Base-by-base conservation (phyloP, 2,797 vertebrate genomes). In the Pangasius larnaudii region DNA sequence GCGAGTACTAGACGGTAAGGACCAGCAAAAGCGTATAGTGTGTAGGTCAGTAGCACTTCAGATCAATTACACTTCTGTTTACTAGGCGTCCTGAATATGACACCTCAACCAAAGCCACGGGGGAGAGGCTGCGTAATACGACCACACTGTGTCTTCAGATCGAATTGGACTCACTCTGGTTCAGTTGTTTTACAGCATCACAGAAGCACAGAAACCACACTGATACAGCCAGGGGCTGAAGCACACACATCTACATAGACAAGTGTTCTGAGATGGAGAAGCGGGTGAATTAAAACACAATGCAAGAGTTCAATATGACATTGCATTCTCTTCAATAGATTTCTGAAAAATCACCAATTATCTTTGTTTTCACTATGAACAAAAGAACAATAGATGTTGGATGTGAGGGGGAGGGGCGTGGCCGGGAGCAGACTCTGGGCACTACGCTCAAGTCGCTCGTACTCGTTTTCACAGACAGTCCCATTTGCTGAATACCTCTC, bases 401-500 rank as follows among this genome's bases (percentile, higher is more conserved):
- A 24, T 58, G 53, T 18, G 51, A 72, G 86, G 78, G 63, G 63
- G 83, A 69, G 39, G 87, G 74, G 39, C 8, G 14, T 81, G 78
- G 65, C 51, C 6, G 0, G 49, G 33, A 78, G 46, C 74, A 51
- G 22, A 63, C 58, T 84, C 42, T 59, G 72, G 72, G 42, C 75
- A 61, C 61, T 65, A 22, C 24, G 53, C 85, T 79, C 16, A 49
- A 82, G 84, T 67, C 36, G 42, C 59, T 79, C 18, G 27, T 49
- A 74, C 77, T 86, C 67, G 27, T 89, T 81, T 85, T 83, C 69
- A 67, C 72, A 77, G 71, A 79, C 49, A 51, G 78, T 51, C 65
- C 87, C 71, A 86, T 89, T 84, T 79, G 72, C 85, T 89, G 85
- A 75, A 85, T 72, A 69, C 75, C 82, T 84, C 88, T 65, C 84